Base-by-base conservation (phyloP, 2,888 invertebrate species). In the Pollenia angustigena region DNA sequence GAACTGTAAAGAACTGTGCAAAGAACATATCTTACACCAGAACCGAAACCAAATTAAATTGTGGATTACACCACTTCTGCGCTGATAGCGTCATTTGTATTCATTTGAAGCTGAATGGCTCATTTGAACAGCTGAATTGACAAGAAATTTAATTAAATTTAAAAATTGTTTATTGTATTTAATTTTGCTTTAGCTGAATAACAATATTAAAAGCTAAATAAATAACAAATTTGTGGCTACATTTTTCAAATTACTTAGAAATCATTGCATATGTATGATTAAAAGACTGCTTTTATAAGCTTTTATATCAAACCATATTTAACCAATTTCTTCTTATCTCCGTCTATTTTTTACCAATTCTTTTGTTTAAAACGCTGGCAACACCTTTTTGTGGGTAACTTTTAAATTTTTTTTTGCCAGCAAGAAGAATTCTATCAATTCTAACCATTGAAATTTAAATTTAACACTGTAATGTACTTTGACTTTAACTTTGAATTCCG, bases 371-470 rank as follows among this genome's bases (percentile, higher is more conserved):
- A 50, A 16, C 9, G 40, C 40, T 71, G 71, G 80, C 80, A 80
- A 80, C 46, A 80, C 23, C n/a, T 44, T 60, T 60, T 6, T 1
- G n/a, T 40, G 32, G 32, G 32, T 32, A 32, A 32, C 23, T 18
- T n/a, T 44, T 14, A 44, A 18, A 6, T 40, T n/a, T 58, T 4
- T 2, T n/a, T 46, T 58, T 16, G 12, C 4, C 64, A 64, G 3
- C 9, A 48, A 58, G 16, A 10, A 50, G 60, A 46, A 54, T 66
- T 46, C 12, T 56, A 32, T n/a, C 48, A 66, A 66, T 74, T 40
- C 23, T n/a, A 32, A 64, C 44, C 74, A 68, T 60, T 75, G 71
- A 74, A 79, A 83, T 83, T 74, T 76, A 71, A 86, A 80, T 75
- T 80, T 80, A 60, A 80, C 76, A 83, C 82, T 64, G 14, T 48